Base-by-base conservation (phyloP, 1,140 invertebrate genomes). In the Drosophila rhopaloa region DNA sequence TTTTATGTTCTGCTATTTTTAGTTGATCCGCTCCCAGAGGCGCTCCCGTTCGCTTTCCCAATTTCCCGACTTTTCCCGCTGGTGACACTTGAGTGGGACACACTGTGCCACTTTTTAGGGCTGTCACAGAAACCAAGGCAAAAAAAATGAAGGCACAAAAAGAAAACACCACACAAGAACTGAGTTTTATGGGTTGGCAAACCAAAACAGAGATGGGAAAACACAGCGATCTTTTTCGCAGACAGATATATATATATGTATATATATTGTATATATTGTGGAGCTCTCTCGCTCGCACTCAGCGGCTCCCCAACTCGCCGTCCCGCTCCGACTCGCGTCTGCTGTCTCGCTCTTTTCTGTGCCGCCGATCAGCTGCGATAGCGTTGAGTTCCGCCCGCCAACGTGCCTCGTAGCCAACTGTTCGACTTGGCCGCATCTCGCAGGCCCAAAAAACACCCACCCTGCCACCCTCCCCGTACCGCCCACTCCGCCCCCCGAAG, bases 321-420 rank as follows among this genome's bases (percentile, higher is more conserved):
- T 75, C 32, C 11, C 53, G 41, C 47, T 71, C 48, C 24, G 58
- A 58, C 14, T 72, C 56, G 44, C 59, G 71, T 67, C 41, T 29
- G 11, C 44, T n/a, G 27, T 60, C 73, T 50, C 72, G 54, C 32
- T 76, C 66, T 35, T 38, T 80, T 79, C 59, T 32, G 43, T 78
- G 78, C 48, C 63, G 9, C 16, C 60, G 79, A 81, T 81, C 79
- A 80, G 81, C 81, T 80, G 80, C 59, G 72, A 29, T 48, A 38
- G 58, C 47, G 24, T 58, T 16, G 50, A 66, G 43, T 65, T 66
- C 62, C 76, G 83, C 76, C 83, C 83, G 79, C 76, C 76, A 79
- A 76, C 66, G 79, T 72, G 76, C 63, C 66, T 78, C 76, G 76
- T 66, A 51, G 60, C 75, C 78, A 85, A 85, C 83, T 86, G 83